Base-by-base conservation (phyloP, 2,888 invertebrate genomes). In the Cheilosia vulpina region DNA sequence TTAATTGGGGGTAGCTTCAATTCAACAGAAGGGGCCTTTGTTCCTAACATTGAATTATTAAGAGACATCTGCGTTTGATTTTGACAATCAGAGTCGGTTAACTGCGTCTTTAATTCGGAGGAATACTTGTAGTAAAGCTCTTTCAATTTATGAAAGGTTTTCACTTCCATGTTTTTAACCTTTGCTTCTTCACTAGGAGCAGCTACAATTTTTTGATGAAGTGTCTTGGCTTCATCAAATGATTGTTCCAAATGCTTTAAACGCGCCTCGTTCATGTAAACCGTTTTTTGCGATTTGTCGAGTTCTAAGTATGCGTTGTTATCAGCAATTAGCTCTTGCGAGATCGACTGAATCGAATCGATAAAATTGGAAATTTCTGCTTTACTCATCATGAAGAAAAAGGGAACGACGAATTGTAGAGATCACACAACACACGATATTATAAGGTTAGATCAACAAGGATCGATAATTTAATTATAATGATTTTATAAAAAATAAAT, bases 101-200 rank as follows among this genome's bases (percentile, higher is more conserved):
- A 2, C 2, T 31, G 31, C 9, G 7, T 9, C 31, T 31, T 31
- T 9, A 31, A 9, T 31, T 31, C 7, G 31, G 31, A 31, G 2
- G 31, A 31, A 31, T 31, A 31, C 31, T 31, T 31, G 2, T 55
- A 27, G 15, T 55, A 55, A 15, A 24, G 19, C 27, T 41, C 65
- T 34, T 65, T 65, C 7, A 65, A 31, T 21, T 52, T 38, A 21
- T 52, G 53, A 41, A 66, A 66, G 2, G 53, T 38, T n/a, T 41
- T 11, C 17, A 41, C 7, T 15, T 66, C 66, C 24, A 53, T 41
- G 13, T 66, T 27, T 3, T 38, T 66, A 0, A 24, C 11, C 1
- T 41, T 66, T 11, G 41, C 53, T 15, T 53, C 53, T 24, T 24
- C 53, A 55, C 5, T 38, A n/a, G 53, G 53, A 41, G 41, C 24